A percentile compares a stretch with the other conserved stretches of the same genome.
These are phyloP conservation scores for Noturus placidus DNA, from an alignment of 2,113 vertebrate genomes.

Conservation along the genomic window DNA sequence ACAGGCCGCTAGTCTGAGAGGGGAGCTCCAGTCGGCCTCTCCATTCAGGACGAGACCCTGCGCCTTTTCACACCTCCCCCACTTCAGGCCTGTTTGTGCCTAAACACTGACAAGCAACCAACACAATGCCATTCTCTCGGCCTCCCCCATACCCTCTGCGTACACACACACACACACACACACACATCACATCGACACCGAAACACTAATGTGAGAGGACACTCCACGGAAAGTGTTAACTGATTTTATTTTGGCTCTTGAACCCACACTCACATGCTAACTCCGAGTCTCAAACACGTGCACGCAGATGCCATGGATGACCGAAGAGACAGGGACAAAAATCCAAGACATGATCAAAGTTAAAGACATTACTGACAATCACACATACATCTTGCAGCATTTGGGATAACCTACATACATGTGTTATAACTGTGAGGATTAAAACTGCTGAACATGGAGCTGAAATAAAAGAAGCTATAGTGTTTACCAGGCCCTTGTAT, in stretches of 20 bases:
- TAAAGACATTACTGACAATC: background rate
- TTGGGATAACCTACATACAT: background rate
- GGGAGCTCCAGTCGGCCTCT: constrained; percentile 77
- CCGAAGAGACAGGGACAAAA: background rate
- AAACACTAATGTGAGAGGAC: constrained; percentile 79
- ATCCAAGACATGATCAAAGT: background rate
- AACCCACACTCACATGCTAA: background rate
- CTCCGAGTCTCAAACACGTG: background rate
- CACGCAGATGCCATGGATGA: background rate
- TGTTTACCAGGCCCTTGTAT: background rate
- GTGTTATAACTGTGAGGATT: background rate
- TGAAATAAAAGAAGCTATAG: too few species aligned
- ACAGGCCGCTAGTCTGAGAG: constrained; percentile 82
- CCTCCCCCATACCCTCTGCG: constrained; percentile 69
- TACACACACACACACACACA: constrained; percentile 70
- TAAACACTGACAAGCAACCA: constrained; percentile 80
- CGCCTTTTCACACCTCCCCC: constrained; percentile 83
- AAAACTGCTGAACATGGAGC: background rate
- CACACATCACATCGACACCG: constrained; percentile 61
- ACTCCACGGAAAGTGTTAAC: constrained; percentile 69
- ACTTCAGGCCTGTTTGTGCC: constrained; percentile 86
- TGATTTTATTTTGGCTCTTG: constrained; percentile 53
- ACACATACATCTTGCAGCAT: background rate
- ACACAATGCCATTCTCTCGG: constrained; percentile 82
- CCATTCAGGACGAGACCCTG: constrained; percentile 80